Conservation (phyloP, 30 jellyfish, hydroid and myxozoan genomes). For the Rhopilema esculentum region DNA sequence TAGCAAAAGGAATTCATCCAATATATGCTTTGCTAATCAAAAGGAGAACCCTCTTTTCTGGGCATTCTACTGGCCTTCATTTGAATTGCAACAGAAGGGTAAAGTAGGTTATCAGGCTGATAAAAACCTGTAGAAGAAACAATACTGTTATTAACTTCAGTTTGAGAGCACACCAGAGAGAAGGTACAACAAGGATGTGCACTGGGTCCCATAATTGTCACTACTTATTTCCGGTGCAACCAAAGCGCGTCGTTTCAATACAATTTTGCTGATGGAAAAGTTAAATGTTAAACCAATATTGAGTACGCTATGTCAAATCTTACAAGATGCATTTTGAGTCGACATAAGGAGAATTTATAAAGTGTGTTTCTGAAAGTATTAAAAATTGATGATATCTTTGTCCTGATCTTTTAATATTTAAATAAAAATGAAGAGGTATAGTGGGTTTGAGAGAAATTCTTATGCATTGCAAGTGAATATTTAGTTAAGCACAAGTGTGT, state of each 20-base stretch:
- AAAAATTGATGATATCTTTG: too few species aligned
- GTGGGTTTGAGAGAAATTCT: too few species aligned
- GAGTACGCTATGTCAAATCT: too few species aligned
- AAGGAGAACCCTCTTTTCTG: background rate
- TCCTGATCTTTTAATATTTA: too few species aligned
- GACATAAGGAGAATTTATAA: too few species aligned
- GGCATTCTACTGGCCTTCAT: background rate
- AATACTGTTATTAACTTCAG: background rate
- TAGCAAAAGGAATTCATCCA: background rate
- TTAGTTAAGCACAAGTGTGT: too few species aligned
- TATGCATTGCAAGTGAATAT: too few species aligned
- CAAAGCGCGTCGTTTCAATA: background rate
- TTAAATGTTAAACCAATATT: background rate
- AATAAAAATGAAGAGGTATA: too few species aligned
- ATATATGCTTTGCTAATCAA: background rate
- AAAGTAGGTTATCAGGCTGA: slow-evolving; percentile 61
- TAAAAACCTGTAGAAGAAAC: slow-evolving; percentile 44
- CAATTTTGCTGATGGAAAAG: background rate
- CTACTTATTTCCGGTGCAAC: background rate
- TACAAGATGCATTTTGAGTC: too few species aligned
- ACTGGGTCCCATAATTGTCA: background rate
- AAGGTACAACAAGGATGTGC: background rate
- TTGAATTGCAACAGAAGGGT: slow-evolving; percentile 70
- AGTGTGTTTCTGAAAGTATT: too few species aligned
- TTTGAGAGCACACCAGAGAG: background rate